Base-by-base conservation (phyloP, 2,888 invertebrate species). In the Alloscopus bannaensis region DNA sequence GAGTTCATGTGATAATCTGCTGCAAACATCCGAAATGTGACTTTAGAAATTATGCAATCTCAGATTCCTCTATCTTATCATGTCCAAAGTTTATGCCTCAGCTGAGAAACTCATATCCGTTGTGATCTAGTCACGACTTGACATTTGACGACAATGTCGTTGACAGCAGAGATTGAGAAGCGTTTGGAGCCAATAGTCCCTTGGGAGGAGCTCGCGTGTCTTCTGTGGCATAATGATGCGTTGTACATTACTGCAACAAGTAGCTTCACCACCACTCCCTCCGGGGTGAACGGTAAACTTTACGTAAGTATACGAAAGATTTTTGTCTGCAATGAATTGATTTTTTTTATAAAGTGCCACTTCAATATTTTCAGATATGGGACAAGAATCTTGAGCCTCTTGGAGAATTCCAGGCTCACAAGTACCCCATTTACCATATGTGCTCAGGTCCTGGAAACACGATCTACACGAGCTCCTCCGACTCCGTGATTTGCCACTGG, bases 401-500 rank as follows among this genome's bases (percentile, higher is more conserved):
- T 6, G 86, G 87, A 18, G 89, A 90, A 86, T 88, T 89, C 24
- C 83, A 89, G 82, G 93, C 92, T 3, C 92, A 93, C 86, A 89
- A 89, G 8, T 91, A 91, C 18, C 91, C 92, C 75, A 88, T 91
- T 36, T 92, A 90, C 87, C 91, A 91, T n/a, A 84, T 93, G 77
- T 90, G 91, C n/a, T 90, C 90, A 0, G 88, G 88, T 18, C 89
- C 89, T 18, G 89, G 89, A 29, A 47, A 69, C 26, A 89, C 90
- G 16, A 84, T 91, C 2, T 93, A 91, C 87, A 91, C 93, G 0
- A 89, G 91, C 42, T 92, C 92, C 1, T 92, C 92, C 81, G 93
- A 93, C 85, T 91, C 91, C 1, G 91, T 90, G 3, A 89, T 93
- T 40, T 59, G 65, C 40, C 72, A 65, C 16, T 83, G 83, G 81